Evolutionary conservation across 1,140 invertebrate species (phyloP).

Genomic region (Sitobion miscanthi): DNA sequence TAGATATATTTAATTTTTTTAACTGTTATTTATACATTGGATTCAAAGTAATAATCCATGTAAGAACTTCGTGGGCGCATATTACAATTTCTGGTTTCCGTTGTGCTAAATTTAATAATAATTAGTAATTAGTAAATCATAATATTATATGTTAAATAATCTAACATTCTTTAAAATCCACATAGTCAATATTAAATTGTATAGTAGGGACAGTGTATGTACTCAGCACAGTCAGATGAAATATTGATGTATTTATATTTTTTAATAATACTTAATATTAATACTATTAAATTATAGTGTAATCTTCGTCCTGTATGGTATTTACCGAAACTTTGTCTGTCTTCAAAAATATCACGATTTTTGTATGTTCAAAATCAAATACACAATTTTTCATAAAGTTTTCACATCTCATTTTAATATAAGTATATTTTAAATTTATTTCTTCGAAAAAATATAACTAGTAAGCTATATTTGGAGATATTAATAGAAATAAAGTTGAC

Average conservation of each 20-base stretch:
- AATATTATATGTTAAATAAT: no score
- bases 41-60: neutral
- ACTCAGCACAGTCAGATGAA: no score
- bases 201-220: neutral
- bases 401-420: no score
- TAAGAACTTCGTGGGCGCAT: neutral
- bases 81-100: neutral
- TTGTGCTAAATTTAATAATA: neutral
- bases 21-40: neutral
- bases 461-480: neutral
- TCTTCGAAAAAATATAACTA: neutral
- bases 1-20: neutral
- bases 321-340: no score
- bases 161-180: neutral
- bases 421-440: no score
- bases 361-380: neutral
- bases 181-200: neutral
- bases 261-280: no score
- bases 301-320: no score
- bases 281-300: no score
- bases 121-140: no score
- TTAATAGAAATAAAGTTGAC: neutral
- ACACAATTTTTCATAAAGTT: no score
- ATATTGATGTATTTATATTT: no score
- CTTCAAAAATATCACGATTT: no score